Conservation (phyloP, 2,113 vertebrate species). For the Hepsetus odoe region DNA sequence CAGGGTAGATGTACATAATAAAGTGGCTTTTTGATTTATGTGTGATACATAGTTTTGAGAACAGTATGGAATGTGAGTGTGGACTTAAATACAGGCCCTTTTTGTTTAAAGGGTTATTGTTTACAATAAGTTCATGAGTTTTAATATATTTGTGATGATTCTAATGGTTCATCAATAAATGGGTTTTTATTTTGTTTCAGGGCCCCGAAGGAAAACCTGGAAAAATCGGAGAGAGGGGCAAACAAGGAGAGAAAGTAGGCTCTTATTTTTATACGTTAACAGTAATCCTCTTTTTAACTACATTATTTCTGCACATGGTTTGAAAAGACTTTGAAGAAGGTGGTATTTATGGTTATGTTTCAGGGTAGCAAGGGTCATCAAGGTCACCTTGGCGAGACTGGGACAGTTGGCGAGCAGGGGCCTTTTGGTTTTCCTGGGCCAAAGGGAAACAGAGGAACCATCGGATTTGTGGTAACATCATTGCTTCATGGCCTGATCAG, state of each 20-base stretch:
- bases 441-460: constrained; percentile 92
- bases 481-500: neutral
- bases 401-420: constrained; percentile 81
- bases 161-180: neutral
- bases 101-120: neutral
- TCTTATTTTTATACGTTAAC: neutral
- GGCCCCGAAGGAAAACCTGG: constrained; percentile 94
- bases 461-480: constrained; percentile 84
- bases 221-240: constrained; percentile 87
- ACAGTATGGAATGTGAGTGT: neutral
- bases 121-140: neutral
- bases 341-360: constrained; percentile 41
- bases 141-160: neutral
- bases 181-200: constrained; percentile 66
- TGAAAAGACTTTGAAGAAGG: neutral
- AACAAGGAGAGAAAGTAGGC: constrained; percentile 85
- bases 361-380: constrained; percentile 91
- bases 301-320: neutral
- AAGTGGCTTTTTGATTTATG: too few relatives aligned
- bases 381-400: constrained; percentile 88
- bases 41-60: neutral
- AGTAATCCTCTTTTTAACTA: constrained; percentile 31
- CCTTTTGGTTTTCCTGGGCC: constrained; percentile 84
- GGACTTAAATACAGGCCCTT: neutral
- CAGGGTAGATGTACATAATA: too few relatives aligned